Conservation (phyloP, 2,113 vertebrate genomes). For the Microcebus ravelobensis region DNA sequence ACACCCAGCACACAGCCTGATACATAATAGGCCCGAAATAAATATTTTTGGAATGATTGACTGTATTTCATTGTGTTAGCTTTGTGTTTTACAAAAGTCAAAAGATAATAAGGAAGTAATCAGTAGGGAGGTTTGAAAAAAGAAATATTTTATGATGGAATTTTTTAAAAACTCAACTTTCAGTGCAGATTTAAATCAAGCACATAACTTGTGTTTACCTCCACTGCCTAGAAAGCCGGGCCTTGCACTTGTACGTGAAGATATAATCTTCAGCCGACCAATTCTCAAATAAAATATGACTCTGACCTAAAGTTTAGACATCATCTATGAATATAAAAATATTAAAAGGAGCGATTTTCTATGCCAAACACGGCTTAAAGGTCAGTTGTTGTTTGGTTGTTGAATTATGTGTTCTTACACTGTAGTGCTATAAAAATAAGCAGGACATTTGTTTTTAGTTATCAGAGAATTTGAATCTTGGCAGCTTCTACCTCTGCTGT, state of each 20-base stretch:
- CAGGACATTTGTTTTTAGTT: constrained; percentile 72
- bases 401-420: constrained; percentile 61
- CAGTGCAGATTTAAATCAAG: not conserved
- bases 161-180: constrained; percentile 5
- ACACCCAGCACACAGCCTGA: not conserved
- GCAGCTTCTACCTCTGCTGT: constrained; percentile 39
- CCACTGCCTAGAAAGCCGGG: not conserved
- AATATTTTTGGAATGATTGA: not conserved
- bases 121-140: not conserved
- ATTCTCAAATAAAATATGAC: constrained; percentile 61
- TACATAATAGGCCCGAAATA: not conserved
- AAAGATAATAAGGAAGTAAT: not conserved
- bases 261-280: constrained; percentile 10
- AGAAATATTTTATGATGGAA: not conserved
- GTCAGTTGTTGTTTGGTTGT: constrained; percentile 35
- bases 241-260: not conserved
- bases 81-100: not conserved
- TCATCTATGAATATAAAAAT: constrained; percentile 56
- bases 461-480: constrained; percentile 70
- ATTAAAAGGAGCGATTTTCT: constrained; percentile 57
- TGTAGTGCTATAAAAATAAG: constrained; percentile 48
- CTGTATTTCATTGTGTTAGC: not conserved
- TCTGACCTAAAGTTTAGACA: constrained; percentile 61
- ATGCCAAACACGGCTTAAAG: constrained; percentile 45
- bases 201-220: not conserved